Conservation (phyloP, 2,797 vertebrate genomes). For the Schizopygopsis malacanthus region DNA sequence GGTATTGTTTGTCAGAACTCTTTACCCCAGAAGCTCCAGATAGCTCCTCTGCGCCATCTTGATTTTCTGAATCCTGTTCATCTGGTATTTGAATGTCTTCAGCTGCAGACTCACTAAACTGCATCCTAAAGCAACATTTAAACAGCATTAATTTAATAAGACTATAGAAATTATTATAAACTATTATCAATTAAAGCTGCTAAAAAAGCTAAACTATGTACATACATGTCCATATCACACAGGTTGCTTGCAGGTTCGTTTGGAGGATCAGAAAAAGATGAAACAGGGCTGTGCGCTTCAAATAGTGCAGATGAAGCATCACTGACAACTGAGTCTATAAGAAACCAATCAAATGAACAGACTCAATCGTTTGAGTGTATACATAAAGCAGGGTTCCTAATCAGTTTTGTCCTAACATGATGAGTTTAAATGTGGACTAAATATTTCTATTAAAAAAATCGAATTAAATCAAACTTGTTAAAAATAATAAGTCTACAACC, state of each 20-base stretch:
- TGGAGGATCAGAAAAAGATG: constrained; percentile 12
- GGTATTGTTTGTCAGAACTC: background rate
- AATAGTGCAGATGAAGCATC: constrained; percentile 1
- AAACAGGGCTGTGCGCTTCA: background rate
- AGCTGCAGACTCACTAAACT: background rate
- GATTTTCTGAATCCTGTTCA: background rate
- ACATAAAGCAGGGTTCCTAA: background rate
- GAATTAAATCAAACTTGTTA: background rate
- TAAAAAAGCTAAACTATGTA: background rate
- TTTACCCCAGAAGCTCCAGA: constrained; percentile 23
- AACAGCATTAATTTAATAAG: background rate
- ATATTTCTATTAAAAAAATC: background rate
- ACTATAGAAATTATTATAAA: background rate
- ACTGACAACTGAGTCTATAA: constrained; percentile 21
- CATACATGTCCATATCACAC: constrained; percentile 46
- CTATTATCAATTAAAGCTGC: background rate
- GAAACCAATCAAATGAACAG: background rate
- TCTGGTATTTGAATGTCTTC: constrained; percentile 27
- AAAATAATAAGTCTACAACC: background rate
- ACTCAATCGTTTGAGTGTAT: background rate
- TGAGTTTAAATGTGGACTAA: background rate
- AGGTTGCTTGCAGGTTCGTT: background rate
- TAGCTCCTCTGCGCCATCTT: background rate
- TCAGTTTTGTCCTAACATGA: background rate
- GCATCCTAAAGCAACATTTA: constrained; percentile 8